phyloP scores from a whole-genome alignment of 2,113 vertebrate genomes.

The Myiopsitta monachus region DNA sequence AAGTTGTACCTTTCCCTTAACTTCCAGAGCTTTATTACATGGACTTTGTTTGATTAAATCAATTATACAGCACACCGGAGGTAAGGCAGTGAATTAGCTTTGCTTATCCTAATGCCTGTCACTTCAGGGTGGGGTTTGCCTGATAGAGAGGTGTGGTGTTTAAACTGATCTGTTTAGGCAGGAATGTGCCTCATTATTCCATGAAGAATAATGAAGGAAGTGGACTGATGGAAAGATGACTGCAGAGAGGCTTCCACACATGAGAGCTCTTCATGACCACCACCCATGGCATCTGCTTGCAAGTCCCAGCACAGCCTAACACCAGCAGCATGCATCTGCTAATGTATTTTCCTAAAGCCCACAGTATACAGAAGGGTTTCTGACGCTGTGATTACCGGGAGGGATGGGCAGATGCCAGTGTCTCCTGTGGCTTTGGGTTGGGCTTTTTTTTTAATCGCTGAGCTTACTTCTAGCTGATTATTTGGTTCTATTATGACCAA shows the following conservation, averaged over 20 bases:
- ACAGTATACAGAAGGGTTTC: not conserved
- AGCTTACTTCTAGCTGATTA: not conserved
- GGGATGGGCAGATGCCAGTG: not conserved
- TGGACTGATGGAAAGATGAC: not conserved
- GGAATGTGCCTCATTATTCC: not conserved
- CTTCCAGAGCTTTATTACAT: conserved; percentile 3
- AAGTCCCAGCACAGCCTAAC: not conserved
- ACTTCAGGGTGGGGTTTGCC: not conserved
- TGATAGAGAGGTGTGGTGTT: not conserved
- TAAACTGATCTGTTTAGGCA: not conserved
- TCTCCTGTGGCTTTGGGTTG: not conserved
- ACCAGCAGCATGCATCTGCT: not conserved
- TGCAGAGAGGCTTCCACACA: not conserved
- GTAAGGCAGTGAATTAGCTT: conserved; percentile 7
- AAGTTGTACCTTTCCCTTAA: not conserved
- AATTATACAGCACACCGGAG: not conserved
- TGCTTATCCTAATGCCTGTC: not conserved
- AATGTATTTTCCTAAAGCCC: not conserved
- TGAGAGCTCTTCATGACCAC: not conserved
- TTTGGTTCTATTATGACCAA: not conserved
- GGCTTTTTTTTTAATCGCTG: not conserved
- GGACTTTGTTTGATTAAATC: conserved; percentile 4
- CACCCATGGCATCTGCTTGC: not conserved
- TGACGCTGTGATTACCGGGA: not conserved
- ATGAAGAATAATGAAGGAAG: too few relatives aligned